phyloP scores from a whole-genome alignment of 2,113 vertebrate genomes.

The Hemibagrus wyckioides region DNA sequence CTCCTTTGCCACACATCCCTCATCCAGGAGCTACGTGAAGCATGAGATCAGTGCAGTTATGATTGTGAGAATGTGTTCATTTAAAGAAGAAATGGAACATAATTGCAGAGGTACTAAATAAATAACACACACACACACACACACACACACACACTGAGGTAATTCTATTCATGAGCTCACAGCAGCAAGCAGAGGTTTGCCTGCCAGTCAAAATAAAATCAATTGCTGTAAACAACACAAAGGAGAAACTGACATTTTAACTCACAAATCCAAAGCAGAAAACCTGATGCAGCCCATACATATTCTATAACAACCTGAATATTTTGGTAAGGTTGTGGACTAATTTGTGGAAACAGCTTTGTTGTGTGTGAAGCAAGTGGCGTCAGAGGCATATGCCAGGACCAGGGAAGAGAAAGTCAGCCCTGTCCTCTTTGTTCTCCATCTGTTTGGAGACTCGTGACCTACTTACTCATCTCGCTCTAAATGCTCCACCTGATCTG shows the following conservation, averaged over 20 bases:
- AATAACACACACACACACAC: slow-evolving; percentile 1
- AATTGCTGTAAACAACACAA: slow-evolving; percentile 67
- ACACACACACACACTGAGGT: slow-evolving; percentile 19
- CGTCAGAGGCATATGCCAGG: slow-evolving; percentile 13
- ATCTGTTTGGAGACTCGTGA: slow-evolving; percentile 14
- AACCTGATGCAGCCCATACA: slow-evolving; percentile 6
- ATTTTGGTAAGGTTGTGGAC: not conserved
- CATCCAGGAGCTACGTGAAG: not conserved
- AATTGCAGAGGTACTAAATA: not conserved
- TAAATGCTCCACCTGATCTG: slow-evolving; percentile 27
- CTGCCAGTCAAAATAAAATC: slow-evolving; percentile 72
- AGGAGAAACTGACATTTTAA: slow-evolving; percentile 59
- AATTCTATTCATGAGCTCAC: slow-evolving; percentile 67
- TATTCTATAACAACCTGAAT: slow-evolving; percentile 3
- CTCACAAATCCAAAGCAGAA: slow-evolving; percentile 22
- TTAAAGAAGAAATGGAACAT: not conserved
- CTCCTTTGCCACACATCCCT: not conserved
- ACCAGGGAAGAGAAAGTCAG: slow-evolving; percentile 37
- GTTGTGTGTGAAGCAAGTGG: slow-evolving; percentile 16
- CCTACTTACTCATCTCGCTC: slow-evolving; percentile 26
- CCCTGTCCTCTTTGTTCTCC: slow-evolving; percentile 24
- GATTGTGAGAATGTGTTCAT: not conserved
- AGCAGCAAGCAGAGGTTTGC: slow-evolving; percentile 66
- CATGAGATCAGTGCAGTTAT: not conserved
- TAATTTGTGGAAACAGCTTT: slow-evolving; percentile 30